These are phyloP conservation scores for Galeopterus variegatus DNA, from an alignment of 2,113 vertebrate species.

Conservation along the genomic window DNA sequence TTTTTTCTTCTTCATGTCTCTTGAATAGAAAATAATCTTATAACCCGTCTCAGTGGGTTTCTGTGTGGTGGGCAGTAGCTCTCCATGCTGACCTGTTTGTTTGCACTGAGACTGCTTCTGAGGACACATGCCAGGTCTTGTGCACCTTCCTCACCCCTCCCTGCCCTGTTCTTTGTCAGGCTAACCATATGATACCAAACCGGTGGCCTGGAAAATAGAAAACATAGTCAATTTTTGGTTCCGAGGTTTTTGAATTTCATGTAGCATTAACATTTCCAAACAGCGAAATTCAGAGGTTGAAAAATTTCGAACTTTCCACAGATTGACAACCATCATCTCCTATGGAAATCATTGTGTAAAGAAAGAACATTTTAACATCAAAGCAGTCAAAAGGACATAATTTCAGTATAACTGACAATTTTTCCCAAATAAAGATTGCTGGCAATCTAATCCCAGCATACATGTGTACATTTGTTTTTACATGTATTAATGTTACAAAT, in stretches of 20 bases:
- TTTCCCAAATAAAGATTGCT: background rate
- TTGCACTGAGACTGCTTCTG: too few relatives aligned
- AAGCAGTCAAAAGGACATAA: background rate
- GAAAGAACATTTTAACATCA: background rate
- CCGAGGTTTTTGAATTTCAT: background rate
- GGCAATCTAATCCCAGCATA: background rate
- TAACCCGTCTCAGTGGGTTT: background rate
- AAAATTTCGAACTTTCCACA: background rate
- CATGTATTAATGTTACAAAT: background rate
- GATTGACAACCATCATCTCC: background rate
- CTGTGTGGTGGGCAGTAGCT: fast-evolving
- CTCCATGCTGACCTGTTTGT: background rate
- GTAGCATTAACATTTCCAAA: background rate
- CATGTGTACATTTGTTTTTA: background rate
- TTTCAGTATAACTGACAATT: background rate
- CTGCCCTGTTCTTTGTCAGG: background rate
- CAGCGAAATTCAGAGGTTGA: background rate
- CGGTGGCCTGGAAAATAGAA: background rate
- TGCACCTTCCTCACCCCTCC: fast-evolving
- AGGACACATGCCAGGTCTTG: background rate
- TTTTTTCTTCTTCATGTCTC: background rate
- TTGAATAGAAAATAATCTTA: background rate
- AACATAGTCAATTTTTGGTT: background rate
- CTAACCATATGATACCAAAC: background rate
- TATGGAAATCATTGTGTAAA: slow-evolving; percentile 31